Base-by-base conservation (phyloP, 2,888 invertebrate genomes). In the Sinopyrophorus schimmeli region DNA sequence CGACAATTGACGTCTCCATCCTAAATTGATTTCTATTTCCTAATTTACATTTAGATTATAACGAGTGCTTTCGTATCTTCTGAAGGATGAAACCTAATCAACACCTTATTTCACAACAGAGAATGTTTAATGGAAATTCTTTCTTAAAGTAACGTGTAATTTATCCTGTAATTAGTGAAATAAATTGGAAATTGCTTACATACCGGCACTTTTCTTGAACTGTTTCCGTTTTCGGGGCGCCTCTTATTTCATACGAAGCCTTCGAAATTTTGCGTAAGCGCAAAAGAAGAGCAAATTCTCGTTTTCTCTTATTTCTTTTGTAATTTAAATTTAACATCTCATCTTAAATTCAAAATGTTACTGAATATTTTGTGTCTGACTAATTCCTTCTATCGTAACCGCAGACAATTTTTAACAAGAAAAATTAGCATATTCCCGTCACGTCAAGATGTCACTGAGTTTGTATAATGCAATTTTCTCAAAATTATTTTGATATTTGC, bases 1-100 rank as follows among this genome's bases (percentile, higher is more conserved):
- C 39, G 30, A 35, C 35, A 44, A 46, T 46, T 39, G 39, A 18
- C 46, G 23, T 31, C 20, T 30, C 17, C 46, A 28, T 28, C 24
- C 23, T 32, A 47, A 47, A 47, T 47, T 47, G 47, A 47, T 47
- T 47, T 24, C 35, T 47, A 61, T 62, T 62, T 59, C 54, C 54
- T 56, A 63, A 64, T 64, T 64, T 64, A 61, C 64, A 63, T 63
- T 61, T 63, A 62, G 61, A 63, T 63, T 61, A 62, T 63, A 59
- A 52, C 57, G 58, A 54, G 53, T 56, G 55, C 53, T 47, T 47
- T 47, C 41, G 40, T 41, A 47, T 47, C 41, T 41, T 40, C 41
- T 40, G 47, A 47, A 47, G 35, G 47, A 47, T 42, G 42, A 48
- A 48, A 48, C 42, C 32, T 42, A 48, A 41, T 48, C 48, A 42